phyloP scores from a whole-genome alignment of 2,113 vertebrate genomes.

The Progne subis region DNA sequence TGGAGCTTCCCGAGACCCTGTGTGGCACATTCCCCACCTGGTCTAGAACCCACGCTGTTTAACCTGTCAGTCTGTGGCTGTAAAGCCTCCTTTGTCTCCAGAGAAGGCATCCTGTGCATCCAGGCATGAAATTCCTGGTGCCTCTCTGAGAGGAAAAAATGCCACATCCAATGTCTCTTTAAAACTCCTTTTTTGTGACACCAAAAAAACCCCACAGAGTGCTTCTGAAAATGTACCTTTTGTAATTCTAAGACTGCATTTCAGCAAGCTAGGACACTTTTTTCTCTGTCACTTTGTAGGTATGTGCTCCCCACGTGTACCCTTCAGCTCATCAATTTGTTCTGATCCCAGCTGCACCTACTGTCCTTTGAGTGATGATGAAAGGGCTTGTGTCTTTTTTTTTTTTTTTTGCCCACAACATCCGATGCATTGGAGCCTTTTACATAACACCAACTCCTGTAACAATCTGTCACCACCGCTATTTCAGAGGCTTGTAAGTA shows the following conservation, averaged over 20 bases:
- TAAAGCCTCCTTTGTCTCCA: not conserved
- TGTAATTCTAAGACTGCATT: not conserved
- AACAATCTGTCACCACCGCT: too few relatives aligned
- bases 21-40: too few relatives aligned
- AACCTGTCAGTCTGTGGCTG: too few relatives aligned
- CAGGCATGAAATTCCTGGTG: not conserved
- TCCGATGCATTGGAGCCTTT: not conserved
- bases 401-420: not conserved
- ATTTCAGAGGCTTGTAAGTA: not conserved
- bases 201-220: not conserved
- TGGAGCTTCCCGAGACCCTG: not conserved
- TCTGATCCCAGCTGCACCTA: not conserved
- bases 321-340: not conserved
- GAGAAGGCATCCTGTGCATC: not conserved
- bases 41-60: fast-evolving
- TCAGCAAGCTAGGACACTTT: not conserved
- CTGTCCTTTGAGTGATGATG: not conserved
- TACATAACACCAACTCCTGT: not conserved
- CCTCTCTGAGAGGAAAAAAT: not conserved
- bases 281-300: not conserved
- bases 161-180: fast-evolving
- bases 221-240: not conserved
- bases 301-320: not conserved
- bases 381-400: not conserved
- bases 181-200: not conserved